Evolutionary conservation across 2,888 invertebrate genomes (phyloP).

Genomic region (Escarpia spicata): DNA sequence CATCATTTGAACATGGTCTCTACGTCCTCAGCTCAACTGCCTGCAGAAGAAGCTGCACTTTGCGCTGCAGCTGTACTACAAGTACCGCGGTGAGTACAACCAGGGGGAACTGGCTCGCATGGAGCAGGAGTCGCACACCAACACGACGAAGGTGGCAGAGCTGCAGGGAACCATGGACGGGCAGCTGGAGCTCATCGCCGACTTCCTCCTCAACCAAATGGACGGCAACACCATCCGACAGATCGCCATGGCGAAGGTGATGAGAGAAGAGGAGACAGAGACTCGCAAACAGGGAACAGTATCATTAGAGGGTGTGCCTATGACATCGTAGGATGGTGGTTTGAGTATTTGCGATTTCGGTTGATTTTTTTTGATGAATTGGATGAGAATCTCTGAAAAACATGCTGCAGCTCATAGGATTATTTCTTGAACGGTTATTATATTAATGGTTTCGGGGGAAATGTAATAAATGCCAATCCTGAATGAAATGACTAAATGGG

Average conservation of each 20-base stretch:
- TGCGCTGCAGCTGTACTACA: slow-evolving; percentile 58
- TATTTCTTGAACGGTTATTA: too few relatives aligned
- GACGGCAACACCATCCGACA: slow-evolving; percentile 46
- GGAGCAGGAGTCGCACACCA: slow-evolving; percentile 30
- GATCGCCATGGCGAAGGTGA: slow-evolving; percentile 35
- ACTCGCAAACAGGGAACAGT: not conserved
- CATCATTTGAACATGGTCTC: too few relatives aligned
- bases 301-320: not conserved
- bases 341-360: not conserved
- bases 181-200: slow-evolving; percentile 55
- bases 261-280: slow-evolving; percentile 24
- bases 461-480: too few relatives aligned
- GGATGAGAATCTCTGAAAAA: not conserved
- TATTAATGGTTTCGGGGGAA: too few relatives aligned
- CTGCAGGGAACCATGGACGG: slow-evolving; percentile 45
- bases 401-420: not conserved
- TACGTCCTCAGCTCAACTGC: slow-evolving; percentile 48
- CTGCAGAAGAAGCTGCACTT: slow-evolving; percentile 58
- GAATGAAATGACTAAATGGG: too few relatives aligned
- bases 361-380: not conserved
- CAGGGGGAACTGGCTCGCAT: slow-evolving; percentile 53
- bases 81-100: slow-evolving; percentile 58
- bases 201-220: slow-evolving; percentile 56
- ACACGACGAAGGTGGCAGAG: slow-evolving; percentile 29
- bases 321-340: not conserved